phyloP scores from a whole-genome alignment of 2,888 invertebrate genomes.

The Eurytoma californica region DNA sequence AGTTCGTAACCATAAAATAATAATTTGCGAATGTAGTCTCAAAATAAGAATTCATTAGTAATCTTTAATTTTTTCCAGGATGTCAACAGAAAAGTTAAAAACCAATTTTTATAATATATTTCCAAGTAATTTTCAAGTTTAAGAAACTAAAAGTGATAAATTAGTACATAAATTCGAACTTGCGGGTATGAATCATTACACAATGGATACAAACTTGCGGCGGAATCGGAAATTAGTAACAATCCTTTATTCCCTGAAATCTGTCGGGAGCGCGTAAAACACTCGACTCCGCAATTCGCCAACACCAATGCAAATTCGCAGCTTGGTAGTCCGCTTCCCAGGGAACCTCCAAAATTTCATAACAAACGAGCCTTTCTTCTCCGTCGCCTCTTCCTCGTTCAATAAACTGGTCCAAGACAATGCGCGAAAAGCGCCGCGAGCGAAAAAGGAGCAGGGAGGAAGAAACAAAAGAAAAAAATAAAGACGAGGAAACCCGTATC shows the following conservation, averaged over 20 bases:
- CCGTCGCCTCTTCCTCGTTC: slow-evolving; percentile 10
- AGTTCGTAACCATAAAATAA: too few species aligned
- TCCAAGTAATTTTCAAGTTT: too few species aligned
- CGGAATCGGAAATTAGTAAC: not conserved
- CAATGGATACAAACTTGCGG: not conserved
- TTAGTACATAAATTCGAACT: too few species aligned
- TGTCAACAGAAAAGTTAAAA: too few species aligned
- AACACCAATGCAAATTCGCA: not conserved
- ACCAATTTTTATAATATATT: too few species aligned
- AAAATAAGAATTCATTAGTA: too few species aligned
- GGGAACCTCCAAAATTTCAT: slow-evolving; percentile 36
- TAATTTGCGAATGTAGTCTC: too few species aligned
- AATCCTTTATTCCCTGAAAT: not conserved
- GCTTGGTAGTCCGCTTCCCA: too few species aligned
- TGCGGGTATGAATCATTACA: not conserved
- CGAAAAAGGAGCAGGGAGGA: not conserved
- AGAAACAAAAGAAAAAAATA: slow-evolving; percentile 6
- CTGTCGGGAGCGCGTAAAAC: not conserved
- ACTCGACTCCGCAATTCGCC: not conserved
- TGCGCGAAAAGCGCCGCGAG: slow-evolving; percentile 30
- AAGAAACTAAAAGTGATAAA: too few species aligned
- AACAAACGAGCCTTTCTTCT: slow-evolving; percentile 42
- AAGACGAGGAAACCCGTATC: slow-evolving; percentile 58
- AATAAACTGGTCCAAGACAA: slow-evolving; percentile 36
- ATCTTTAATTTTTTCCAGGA: too few species aligned